Evolutionary conservation across 2,797 vertebrate species (phyloP), one percentile per base, ranked within the genome.

Genomic region (Myotis planiceps): DNA sequence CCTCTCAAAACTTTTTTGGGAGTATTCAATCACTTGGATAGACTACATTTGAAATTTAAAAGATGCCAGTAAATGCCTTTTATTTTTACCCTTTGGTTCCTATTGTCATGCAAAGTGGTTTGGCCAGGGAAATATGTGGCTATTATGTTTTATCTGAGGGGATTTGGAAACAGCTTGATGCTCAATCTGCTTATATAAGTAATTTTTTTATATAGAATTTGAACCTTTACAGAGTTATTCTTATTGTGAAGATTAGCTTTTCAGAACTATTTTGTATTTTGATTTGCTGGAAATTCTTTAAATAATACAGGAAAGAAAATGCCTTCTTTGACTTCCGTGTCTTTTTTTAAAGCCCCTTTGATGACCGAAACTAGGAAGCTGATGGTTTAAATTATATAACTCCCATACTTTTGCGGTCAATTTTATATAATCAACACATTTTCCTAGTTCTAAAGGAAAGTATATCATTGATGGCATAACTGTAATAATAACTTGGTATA

Each of bases 141-240:
- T 2, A 63, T 97, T 97, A 65, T 58, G 84, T 58, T 95, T 85
- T 94, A 78, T 95, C 68, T 42, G 42, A 87, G 76, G 25, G 95
- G 94, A 75, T 29, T 51, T 32, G 18, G 68, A 91, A 96, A 49
- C 60, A 80, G 53, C 32, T 83, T 91, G 37, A 9, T 76, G 58
- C 5, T 98, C 96, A 97, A 95, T 90, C 82, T 88, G 32, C 71
- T 89, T 82, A 66, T 39, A 71, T 34, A 34, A 84, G 55, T 75
- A 16, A 29, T 7, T 45, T 72, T 94, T 81, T 93, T 60, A 74
- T 88, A 92, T 65, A 21, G 75, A 71, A 95, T 96, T 89, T 95
- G 25, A 84, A 72, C 1, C 32, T 80, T 49, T 75, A 10, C 18
- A 94, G 60, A 75, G 63, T 90, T 71, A 58, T n/a, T 69, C 68